Percentiles rank a stretch among this genome's conserved stretches.
Conservation (phyloP, 2,797 vertebrate genomes). For the Spheniscus humboldti region DNA sequence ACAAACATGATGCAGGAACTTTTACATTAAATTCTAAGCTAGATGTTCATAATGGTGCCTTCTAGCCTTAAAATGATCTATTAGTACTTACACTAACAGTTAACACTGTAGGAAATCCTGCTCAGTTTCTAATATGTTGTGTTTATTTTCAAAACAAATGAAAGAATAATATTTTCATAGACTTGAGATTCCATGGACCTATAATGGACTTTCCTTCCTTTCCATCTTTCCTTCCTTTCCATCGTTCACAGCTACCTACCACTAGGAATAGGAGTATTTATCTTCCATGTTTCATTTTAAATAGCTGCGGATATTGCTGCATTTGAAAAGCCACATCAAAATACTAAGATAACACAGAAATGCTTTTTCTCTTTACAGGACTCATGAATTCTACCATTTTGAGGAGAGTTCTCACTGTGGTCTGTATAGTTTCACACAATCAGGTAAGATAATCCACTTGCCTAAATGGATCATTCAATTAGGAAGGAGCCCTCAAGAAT, state of each 20-base stretch:
- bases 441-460: not conserved
- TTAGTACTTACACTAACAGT: not conserved
- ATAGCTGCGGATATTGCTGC: not conserved
- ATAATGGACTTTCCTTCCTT: not conserved
- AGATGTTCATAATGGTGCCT: not conserved
- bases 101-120: not conserved
- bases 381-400: not conserved
- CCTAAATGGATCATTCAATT: not conserved
- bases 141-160: conserved; percentile 43
- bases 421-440: not conserved
- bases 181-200: not conserved
- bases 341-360: not conserved
- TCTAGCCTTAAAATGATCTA: not conserved
- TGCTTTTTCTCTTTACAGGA: not conserved
- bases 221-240: not conserved
- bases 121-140: not conserved
- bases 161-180: conserved; percentile 13
- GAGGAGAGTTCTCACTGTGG: not conserved
- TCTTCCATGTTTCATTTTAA: not conserved
- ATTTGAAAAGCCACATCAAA: not conserved
- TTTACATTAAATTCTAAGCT: not conserved
- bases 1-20: not conserved
- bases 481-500: not conserved
- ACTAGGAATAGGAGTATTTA: not conserved
- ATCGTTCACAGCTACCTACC: not conserved